Percentiles rank a stretch among this genome's conserved stretches.
phyloP scores from a whole-genome alignment of 30 jellyfish, hydroid and myxozoan species.

The Turritopsis dohrnii region DNA sequence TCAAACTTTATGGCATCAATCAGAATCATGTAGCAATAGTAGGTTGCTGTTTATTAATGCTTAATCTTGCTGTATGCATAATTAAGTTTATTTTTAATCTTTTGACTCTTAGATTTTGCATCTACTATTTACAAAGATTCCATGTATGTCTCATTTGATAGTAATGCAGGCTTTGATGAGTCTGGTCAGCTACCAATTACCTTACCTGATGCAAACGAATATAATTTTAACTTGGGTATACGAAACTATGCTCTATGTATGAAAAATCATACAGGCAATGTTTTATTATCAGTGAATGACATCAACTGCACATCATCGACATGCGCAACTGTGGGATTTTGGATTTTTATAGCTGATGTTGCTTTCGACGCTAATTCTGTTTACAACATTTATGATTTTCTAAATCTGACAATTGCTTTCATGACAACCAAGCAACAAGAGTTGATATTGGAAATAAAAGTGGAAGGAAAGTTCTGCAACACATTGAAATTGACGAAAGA shows the following conservation, averaged over 20 bases:
- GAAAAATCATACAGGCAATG: background rate
- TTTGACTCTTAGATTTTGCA: background rate
- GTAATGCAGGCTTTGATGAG: background rate
- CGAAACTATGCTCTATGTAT: background rate
- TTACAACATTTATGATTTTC: background rate
- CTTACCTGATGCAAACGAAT: background rate
- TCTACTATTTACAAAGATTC: background rate
- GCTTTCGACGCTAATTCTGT: background rate
- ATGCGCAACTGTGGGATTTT: background rate
- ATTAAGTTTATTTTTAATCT: too few relatives aligned
- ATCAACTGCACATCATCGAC: background rate
- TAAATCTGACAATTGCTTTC: background rate
- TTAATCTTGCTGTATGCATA: too few relatives aligned
- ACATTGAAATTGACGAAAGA: background rate
- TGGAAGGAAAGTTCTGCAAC: background rate
- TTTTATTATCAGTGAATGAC: background rate
- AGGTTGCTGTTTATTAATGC: background rate
- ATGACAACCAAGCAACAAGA: background rate
- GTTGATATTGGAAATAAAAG: background rate
- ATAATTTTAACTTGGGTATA: background rate
- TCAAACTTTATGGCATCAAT: background rate
- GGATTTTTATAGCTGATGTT: background rate
- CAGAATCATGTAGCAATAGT: background rate
- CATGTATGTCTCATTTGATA: background rate
- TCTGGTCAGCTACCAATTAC: background rate